Evolutionary conservation across 2,113 vertebrate genomes (phyloP).

Genomic region (Channa maculata): DNA sequence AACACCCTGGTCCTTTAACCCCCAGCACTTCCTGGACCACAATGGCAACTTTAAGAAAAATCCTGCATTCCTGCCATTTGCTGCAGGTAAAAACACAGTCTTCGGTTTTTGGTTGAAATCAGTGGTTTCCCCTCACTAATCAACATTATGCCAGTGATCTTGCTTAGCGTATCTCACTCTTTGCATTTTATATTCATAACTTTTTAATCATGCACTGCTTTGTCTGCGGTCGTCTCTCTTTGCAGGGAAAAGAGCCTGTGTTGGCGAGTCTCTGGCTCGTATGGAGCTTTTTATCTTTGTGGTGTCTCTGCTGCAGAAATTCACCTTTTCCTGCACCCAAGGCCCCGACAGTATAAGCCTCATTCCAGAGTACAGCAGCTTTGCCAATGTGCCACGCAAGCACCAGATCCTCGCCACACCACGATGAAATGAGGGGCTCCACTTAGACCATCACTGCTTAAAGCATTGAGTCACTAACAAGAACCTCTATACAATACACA

Average conservation of each 20-base stretch:
- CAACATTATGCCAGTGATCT: no score
- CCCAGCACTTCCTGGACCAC: slow-evolving; percentile 68
- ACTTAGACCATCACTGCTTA: background rate
- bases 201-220: no score
- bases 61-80: slow-evolving; percentile 63
- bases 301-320: slow-evolving; percentile 78
- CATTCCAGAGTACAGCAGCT: slow-evolving; percentile 74
- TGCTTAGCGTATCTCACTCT: no score
- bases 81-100: slow-evolving; percentile 55
- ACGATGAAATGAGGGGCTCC: slow-evolving; percentile 50
- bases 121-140: no score
- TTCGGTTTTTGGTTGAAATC: no score
- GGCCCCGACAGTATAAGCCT: slow-evolving; percentile 73
- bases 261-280: slow-evolving; percentile 81
- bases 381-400: slow-evolving; percentile 62
- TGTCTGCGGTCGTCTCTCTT: slow-evolving; percentile 1
- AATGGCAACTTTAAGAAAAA: slow-evolving; percentile 72
- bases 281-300: slow-evolving; percentile 86
- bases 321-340: slow-evolving; percentile 72
- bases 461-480: no score
- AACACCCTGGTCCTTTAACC: slow-evolving; percentile 60
- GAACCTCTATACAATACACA: no score
- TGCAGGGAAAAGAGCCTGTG: slow-evolving; percentile 81
- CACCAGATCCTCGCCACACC: slow-evolving; percentile 76
- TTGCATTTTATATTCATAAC: no score